These are phyloP conservation scores for Erynnis tages DNA, from an alignment of 2,888 invertebrate species.

Conservation along the genomic window DNA sequence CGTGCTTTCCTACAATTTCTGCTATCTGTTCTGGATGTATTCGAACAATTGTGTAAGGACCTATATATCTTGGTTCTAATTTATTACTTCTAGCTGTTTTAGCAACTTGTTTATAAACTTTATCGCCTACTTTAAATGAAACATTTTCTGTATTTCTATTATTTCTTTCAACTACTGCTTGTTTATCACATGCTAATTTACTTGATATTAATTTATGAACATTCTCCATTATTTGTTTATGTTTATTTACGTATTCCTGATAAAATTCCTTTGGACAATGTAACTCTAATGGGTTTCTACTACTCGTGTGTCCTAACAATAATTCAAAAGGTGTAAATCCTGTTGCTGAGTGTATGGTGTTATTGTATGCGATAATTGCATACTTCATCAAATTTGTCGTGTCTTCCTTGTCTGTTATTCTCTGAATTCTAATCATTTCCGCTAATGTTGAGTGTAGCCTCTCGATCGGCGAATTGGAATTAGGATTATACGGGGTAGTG, in stretches of 20 bases:
- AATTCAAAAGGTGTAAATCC: constrained; percentile 39
- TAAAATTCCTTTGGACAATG: constrained; percentile 65
- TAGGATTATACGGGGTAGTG: constrained; percentile 30
- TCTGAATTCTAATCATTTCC: constrained; percentile 32
- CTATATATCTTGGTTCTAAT: constrained; percentile 28
- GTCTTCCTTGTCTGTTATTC: constrained; percentile 36
- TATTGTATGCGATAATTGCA: constrained; percentile 40
- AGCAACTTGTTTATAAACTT: constrained; percentile 37
- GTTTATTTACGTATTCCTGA: constrained; percentile 87
- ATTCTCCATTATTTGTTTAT: constrained; percentile 48
- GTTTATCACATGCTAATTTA: constrained; percentile 30
- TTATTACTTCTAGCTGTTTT: constrained; percentile 38
- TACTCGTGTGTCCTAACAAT: constrained; percentile 39
- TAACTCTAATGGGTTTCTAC: constrained; percentile 40
- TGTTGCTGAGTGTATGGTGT: constrained; percentile 38
- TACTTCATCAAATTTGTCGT: constrained; percentile 37
- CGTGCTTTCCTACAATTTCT: constrained; percentile 30
- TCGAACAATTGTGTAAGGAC: constrained; percentile 29
- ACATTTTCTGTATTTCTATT: constrained; percentile 30
- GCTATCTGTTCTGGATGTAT: constrained; percentile 30
- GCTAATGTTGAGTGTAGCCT: constrained; percentile 30
- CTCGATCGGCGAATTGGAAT: constrained; percentile 32
- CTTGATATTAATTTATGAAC: constrained; percentile 30
- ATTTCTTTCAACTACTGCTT: constrained; percentile 28
- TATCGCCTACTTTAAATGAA: constrained; percentile 36